Base-by-base conservation (phyloP, 2,113 vertebrate genomes). In the Ictidomys tridecemlineatus region DNA sequence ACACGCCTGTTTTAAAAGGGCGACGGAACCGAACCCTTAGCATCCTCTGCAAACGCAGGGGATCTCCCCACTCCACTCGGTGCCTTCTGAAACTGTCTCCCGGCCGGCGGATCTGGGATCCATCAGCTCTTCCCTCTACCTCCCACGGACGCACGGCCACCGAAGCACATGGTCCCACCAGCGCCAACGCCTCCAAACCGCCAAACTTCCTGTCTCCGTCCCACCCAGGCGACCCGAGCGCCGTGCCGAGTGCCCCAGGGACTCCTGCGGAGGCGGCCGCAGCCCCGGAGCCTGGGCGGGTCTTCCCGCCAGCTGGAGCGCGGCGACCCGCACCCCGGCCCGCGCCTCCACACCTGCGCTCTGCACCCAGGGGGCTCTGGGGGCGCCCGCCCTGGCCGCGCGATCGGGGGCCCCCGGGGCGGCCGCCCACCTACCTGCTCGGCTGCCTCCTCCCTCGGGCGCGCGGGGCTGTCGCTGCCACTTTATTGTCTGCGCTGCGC, bases 401-500 rank as follows among this genome's bases (percentile, higher is more conserved):
- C 53, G n/a, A 22, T 69, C 77, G 0, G 28, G 51, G 51, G 17
- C 12, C 5, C 20, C 48, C 18, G 8, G 28, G 73, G 26, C 53
- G 1, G 83, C 20, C 20, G 8, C 65, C 85, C 28, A 58, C 97
- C 97, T 96, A 97, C 97, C 98, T 96, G 97, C 94, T 82, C 94
- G 1, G 42, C 67, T 0, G 79, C 83, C 84, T 30, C 76, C 94
- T 79, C 63, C 42, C 58, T 56, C 51, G 0, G 26, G 70, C 65
- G n/a, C 76, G 58, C 74, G 37, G 69, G 32, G 85, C 94, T 1
- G 92, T 13, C 72, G 74, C 93, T 12, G 96, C 92, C 93, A 97
- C 97, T 98, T 98, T 97, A 98, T 97, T 98, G 96, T 97, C 97
- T 97, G 53, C 2, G 76, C 34, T 9, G 86, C 72, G 89, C 79